Base-by-base conservation (phyloP, 2,888 invertebrate genomes). In the Pomacea canaliculata region DNA sequence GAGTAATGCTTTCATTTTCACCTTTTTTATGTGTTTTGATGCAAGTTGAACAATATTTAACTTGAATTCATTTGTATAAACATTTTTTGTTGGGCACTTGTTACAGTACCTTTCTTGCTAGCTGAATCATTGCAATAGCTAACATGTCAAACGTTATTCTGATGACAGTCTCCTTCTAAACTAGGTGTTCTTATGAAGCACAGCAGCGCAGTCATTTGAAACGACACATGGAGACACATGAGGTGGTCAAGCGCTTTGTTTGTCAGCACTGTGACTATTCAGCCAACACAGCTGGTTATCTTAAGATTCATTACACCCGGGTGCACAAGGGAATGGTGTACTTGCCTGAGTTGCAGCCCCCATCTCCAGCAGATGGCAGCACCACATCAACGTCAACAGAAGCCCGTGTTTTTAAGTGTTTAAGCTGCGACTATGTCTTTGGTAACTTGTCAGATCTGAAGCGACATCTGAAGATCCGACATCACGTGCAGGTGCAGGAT, bases 341-440 rank as follows among this genome's bases (percentile, higher is more conserved):
- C 51, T 60, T 67, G 13, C 73, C 68, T 1, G 73, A 74, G 23
- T 37, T 69, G 13, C 27, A 56, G 48, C 27, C 27, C 13, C 19
- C 46, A 1, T 27, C 48, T 12, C 27, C 68, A 19, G 9, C 68
- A 19, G 68, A 68, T 12, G 19, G 13, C 56, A 37, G 56, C 59
- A 63, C 12, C 27, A 63, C 63, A 63, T 23, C 27, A 49, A n/a
- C 60, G 27, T 19, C 49, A 16, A 66, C 74, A 19, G 79, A 77
- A 19, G 66, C 77, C 37, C 71, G 77, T 77, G 86, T 87, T 49
- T 89, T 83, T 81, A 86, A 87, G 73, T 90, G 91, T 76, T 82
- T 90, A 51, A 89, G 88, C 78, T 91, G 91, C 82, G 89, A 90
- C 77, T 90, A 88, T 77, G 79, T 90, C 73, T 91, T 91, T 81